These are phyloP conservation scores for Harpegnathos saltator DNA, from an alignment of 1,140 invertebrate species.

Conservation along the genomic window DNA sequence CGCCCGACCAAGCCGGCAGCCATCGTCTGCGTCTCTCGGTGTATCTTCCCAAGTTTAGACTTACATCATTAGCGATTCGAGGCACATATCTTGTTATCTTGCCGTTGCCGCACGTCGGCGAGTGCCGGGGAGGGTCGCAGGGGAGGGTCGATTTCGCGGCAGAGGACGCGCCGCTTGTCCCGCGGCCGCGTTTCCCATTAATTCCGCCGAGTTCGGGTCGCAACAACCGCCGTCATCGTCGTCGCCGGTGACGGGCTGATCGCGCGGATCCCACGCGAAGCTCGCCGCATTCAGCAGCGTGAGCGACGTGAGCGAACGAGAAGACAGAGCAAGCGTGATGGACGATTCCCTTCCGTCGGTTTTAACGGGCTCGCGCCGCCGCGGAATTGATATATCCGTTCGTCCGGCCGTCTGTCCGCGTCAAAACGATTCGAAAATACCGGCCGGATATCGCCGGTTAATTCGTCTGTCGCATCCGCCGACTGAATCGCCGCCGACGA, in stretches of 20 bases:
- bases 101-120: constrained; percentile 50
- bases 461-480: neutral
- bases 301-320: too few relatives aligned
- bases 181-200: too few relatives aligned
- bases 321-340: too few relatives aligned
- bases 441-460: neutral
- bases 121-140: neutral
- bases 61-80: constrained; percentile 59
- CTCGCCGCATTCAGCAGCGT: too few relatives aligned
- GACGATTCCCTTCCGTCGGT: too few relatives aligned
- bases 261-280: too few relatives aligned
- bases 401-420: neutral
- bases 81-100: constrained; percentile 59
- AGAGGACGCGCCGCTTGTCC: neutral
- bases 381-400: neutral
- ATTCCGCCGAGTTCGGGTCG: too few relatives aligned
- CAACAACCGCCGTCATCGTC: too few relatives aligned
- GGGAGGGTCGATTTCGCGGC: constrained; percentile 9
- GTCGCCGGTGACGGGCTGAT: too few relatives aligned
- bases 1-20: neutral
- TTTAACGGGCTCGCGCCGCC: too few relatives aligned
- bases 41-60: constrained; percentile 47
- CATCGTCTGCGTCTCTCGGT: constrained; percentile 23
- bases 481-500: neutral
- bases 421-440: neutral